Conservation (phyloP, 2,888 invertebrate species). For the Hypena proboscidalis region DNA sequence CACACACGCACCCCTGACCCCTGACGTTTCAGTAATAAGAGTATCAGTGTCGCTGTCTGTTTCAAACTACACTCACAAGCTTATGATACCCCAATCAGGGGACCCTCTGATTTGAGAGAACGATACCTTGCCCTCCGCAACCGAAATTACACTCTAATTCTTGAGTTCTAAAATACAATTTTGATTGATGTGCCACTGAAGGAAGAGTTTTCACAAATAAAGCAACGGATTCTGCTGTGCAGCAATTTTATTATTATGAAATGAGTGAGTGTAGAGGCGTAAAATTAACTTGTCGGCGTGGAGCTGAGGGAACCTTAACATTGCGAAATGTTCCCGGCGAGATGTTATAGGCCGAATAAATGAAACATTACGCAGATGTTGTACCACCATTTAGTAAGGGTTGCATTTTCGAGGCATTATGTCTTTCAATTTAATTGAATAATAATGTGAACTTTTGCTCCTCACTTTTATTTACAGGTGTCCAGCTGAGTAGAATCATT, state of each 20-base stretch:
- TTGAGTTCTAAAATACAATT: slow-evolving; percentile 19
- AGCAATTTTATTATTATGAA: slow-evolving; percentile 62
- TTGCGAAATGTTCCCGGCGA: slow-evolving; percentile 38
- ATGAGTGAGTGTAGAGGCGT: slow-evolving; percentile 58
- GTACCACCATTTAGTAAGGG: slow-evolving; percentile 27
- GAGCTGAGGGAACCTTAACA: slow-evolving; percentile 39
- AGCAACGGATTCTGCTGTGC: slow-evolving; percentile 50
- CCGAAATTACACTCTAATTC: slow-evolving; percentile 40
- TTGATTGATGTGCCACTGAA: slow-evolving; percentile 7
- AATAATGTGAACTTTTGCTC: neutral
- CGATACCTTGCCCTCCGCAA: slow-evolving; percentile 31
- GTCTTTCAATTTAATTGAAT: neutral
- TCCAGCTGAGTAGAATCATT: no score
- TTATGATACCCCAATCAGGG: slow-evolving; percentile 75
- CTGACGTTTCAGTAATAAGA: slow-evolving; percentile 65
- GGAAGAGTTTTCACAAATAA: slow-evolving; percentile 52
- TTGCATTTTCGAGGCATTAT: slow-evolving; percentile 20
- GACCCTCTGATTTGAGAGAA: slow-evolving; percentile 66
- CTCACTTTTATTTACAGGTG: no score
- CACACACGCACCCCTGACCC: slow-evolving; percentile 54
- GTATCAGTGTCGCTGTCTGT: slow-evolving; percentile 68
- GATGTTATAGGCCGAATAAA: slow-evolving; percentile 31
- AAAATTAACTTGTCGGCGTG: slow-evolving; percentile 56
- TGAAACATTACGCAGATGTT: slow-evolving; percentile 36
- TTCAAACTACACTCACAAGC: slow-evolving; percentile 71